Evolutionary conservation across 2,888 invertebrate genomes (phyloP).

Genomic region (Cenopis cana): DNA sequence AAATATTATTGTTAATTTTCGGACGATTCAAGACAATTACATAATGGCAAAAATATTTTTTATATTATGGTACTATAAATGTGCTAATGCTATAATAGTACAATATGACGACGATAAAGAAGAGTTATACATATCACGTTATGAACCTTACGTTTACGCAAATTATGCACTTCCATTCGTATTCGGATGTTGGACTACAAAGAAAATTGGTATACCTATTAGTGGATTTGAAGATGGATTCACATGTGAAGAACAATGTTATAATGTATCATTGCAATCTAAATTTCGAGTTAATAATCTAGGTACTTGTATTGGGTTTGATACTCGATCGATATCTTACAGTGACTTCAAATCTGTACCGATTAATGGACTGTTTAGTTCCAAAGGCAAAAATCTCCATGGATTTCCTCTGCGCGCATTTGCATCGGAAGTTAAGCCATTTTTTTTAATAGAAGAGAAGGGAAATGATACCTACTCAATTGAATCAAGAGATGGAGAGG

Average conservation of each 20-base stretch:
- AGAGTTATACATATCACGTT: conserved; percentile 56
- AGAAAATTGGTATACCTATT: conserved; percentile 62
- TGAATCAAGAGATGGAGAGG: conserved; percentile 65
- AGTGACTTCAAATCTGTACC: conserved; percentile 47
- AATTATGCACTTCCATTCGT: conserved; percentile 54
- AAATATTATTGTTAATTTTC: conserved; percentile 65
- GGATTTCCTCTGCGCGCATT: conserved; percentile 63
- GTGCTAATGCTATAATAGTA: conserved; percentile 62
- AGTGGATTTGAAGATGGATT: conserved; percentile 59
- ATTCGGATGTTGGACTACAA: conserved; percentile 67
- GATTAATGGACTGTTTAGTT: conserved; percentile 59
- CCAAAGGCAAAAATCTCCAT: conserved; percentile 66
- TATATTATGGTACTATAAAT: conserved; percentile 68
- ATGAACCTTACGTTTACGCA: conserved; percentile 63
- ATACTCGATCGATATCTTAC: conserved; percentile 55
- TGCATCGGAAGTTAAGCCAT: conserved; percentile 62
- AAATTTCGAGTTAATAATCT: conserved; percentile 60
- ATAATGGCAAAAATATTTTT: conserved; percentile 65
- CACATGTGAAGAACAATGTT: conserved; percentile 63
- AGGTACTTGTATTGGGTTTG: conserved; percentile 70
- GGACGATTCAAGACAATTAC: conserved; percentile 50
- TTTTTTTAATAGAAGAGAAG: conserved; percentile 56
- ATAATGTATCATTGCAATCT: conserved; percentile 63
- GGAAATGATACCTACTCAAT: conserved; percentile 61
- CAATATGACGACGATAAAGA: conserved; percentile 58